Base-by-base conservation (phyloP, 2,113 vertebrate species). In the Hypocryptadius cinnamomeus region DNA sequence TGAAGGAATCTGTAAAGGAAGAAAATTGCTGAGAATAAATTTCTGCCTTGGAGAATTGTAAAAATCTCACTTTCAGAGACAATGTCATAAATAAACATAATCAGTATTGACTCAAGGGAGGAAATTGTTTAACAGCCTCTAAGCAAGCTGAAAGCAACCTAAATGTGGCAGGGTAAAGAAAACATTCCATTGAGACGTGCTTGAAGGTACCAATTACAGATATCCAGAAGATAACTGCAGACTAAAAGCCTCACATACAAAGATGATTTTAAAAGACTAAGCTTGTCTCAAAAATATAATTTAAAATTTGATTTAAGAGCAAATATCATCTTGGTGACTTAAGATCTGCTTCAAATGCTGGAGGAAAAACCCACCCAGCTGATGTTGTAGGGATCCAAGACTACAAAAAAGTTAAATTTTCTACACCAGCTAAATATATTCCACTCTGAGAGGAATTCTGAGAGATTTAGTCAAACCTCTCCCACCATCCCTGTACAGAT, bases 121-220 rank as follows among this genome's bases (percentile, higher is more conserved):
- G 65, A 84, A 93, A 85, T 22, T 68, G 59, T 87, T 93, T 85
- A 94, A 87, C 81, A 89, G 54, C 63, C 81, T 85, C 71, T 70
- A 77, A 94, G 74, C 56, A 92, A 94, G 48, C 56, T 83, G 63
- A 89, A 87, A 92, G 71, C 50, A 92, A 82, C 71, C 51, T 50
- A 83, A 93, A 74, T 79, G 82, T 91, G 76, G 30, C 79, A 89
- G 76, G 23, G 30, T 63, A 89, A 91, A 91, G 85, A 92, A 91
- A 92, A 90, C 44, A 80, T 37, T 87, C 76, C 15, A 51, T 2
- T 77, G 54, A 91, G 81, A 85, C 30, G 18, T 74, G 60, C 60
- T 66, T 85, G 56, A 92, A 91, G 47, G 51, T 68, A 92, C 68
- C 64, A 71, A 10, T 89, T 76, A 88, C 64, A 83, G 44, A 87